These are phyloP conservation scores for Macrobrachium nipponense DNA, from an alignment of 1,140 invertebrate genomes.

Conservation along the genomic window DNA sequence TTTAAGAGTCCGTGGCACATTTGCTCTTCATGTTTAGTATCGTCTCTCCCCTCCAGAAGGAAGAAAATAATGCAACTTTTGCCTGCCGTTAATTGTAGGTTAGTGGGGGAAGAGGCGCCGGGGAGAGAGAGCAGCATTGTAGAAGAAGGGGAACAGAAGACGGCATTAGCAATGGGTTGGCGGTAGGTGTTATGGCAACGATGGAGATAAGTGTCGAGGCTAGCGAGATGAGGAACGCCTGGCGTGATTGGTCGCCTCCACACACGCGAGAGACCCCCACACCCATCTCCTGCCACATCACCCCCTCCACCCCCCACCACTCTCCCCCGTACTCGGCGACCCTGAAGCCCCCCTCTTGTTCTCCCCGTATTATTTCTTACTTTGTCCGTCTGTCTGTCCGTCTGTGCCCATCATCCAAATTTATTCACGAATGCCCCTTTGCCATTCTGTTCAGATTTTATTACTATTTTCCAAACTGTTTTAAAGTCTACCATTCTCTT, in stretches of 20 bases:
- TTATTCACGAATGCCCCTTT: too few species aligned
- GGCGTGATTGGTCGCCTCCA: conserved; percentile 41
- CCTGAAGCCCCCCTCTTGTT: not conserved
- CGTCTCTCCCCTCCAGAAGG: not conserved
- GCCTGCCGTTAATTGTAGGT: too few species aligned
- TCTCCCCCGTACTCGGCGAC: not conserved
- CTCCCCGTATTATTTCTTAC: not conserved
- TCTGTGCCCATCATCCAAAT: too few species aligned
- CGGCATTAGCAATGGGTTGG: not conserved
- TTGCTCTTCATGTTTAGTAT: too few species aligned
- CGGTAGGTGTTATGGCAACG: conserved; percentile 34
- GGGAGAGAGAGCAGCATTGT: too few species aligned
- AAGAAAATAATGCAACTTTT: not conserved
- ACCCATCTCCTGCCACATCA: conserved; percentile 13
- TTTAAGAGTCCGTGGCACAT: too few species aligned
- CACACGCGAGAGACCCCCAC: conserved; percentile 38
- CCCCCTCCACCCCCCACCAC: conserved; percentile 3
- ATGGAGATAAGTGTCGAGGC: conserved; percentile 57
- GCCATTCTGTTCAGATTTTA: too few species aligned
- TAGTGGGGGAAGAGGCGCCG: not conserved
- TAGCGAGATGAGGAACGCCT: conserved; percentile 54
- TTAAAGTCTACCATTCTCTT: too few species aligned
- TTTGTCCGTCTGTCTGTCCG: too few species aligned
- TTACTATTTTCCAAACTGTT: too few species aligned
- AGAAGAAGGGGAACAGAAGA: not conserved